These are phyloP conservation scores for Schlechtendalia chinensis DNA, from an alignment of 1,140 invertebrate species.

Conservation along the genomic window DNA sequence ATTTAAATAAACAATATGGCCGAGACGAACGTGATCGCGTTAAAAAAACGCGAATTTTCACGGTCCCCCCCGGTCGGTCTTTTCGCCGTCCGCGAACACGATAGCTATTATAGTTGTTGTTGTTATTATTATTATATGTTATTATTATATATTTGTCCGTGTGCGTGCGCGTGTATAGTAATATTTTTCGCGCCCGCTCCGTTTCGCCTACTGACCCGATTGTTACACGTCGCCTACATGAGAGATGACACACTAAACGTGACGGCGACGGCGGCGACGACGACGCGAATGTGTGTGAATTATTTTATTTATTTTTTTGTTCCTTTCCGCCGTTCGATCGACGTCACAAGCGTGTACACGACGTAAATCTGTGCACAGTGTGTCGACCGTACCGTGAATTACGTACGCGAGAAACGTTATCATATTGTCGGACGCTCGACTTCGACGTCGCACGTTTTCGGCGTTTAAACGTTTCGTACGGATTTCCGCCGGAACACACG, in stretches of 20 bases:
- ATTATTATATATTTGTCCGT: no score
- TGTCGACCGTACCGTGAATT: no score
- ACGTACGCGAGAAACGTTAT: not conserved
- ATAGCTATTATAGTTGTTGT: no score
- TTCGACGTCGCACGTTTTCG: no score
- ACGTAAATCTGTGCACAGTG: no score
- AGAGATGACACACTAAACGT: conserved; percentile 15
- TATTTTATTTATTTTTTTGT: not conserved
- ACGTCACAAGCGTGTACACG: no score
- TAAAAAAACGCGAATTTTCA: conserved; percentile 42
- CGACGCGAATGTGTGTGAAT: not conserved
- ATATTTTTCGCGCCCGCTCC: not conserved
- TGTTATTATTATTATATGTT: no score
- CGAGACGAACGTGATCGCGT: conserved; percentile 35
- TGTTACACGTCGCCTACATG: not conserved
- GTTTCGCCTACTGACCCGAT: conserved; percentile 46
- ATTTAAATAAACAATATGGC: conserved; percentile 49
- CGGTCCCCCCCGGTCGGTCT: conserved; percentile 17
- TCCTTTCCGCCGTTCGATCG: not conserved
- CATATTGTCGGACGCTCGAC: not conserved
- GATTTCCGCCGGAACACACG: no score
- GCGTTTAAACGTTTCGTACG: no score
- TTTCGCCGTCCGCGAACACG: not conserved
- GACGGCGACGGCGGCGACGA: not conserved
- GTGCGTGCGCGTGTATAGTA: no score